Conservation (phyloP, 2,888 invertebrate species). For the Agonopterix subpropinquella region DNA sequence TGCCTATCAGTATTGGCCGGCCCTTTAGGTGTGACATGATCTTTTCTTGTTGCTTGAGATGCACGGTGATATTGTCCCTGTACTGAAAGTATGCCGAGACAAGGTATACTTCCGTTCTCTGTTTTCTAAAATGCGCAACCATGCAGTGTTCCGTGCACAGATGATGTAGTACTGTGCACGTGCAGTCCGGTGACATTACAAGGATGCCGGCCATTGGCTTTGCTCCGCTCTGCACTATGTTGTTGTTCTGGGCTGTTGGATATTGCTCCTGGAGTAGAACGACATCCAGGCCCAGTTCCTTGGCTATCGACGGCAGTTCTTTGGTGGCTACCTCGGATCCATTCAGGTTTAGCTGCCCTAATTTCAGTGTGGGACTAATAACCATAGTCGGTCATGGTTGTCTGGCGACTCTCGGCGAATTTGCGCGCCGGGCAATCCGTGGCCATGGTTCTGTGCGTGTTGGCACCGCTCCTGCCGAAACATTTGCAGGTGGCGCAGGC, state of each 20-base stretch:
- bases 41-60: neutral
- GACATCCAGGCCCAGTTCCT: constrained; percentile 4
- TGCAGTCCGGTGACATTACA: too few species aligned
- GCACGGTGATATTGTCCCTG: too few species aligned
- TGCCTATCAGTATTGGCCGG: neutral
- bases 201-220: too few species aligned
- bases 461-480: neutral
- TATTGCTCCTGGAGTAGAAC: constrained; percentile 11
- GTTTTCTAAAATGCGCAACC: too few species aligned
- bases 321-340: constrained; percentile 5
- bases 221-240: too few species aligned
- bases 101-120: too few species aligned
- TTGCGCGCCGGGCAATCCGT: neutral
- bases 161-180: too few species aligned
- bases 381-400: neutral
- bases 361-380: neutral
- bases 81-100: too few species aligned
- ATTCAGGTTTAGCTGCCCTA: constrained; percentile 9
- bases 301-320: constrained; percentile 4
- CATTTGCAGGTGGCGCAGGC: constrained; percentile 11
- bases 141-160: too few species aligned
- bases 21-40: neutral
- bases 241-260: neutral
- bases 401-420: neutral
- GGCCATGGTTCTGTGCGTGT: neutral